A percentile compares a stretch with the other conserved stretches of the same genome.
Conservation (phyloP, 2,113 vertebrate genomes). For the Oxyruncus cristatus region DNA sequence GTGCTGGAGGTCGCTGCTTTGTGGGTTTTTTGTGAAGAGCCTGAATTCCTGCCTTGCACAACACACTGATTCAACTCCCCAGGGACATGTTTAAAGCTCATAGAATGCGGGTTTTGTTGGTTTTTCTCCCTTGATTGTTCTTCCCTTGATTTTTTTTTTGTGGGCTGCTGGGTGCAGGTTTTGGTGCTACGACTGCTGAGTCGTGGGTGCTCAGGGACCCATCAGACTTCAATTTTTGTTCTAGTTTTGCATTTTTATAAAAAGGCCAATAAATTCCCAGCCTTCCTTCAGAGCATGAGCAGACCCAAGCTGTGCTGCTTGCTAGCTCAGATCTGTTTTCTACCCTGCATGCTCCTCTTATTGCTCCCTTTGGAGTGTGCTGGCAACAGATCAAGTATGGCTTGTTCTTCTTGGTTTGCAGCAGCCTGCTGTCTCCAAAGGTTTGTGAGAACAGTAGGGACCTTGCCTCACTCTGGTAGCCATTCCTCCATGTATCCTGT, state of each 20-base stretch:
- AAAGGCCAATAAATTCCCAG: not conserved
- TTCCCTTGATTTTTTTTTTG: not conserved
- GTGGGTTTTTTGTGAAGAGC: not conserved
- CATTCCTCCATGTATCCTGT: not conserved
- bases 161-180: not conserved
- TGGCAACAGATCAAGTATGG: not conserved
- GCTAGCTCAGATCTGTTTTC: not conserved
- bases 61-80: not conserved
- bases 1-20: accelerated
- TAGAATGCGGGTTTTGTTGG: not conserved
- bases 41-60: not conserved
- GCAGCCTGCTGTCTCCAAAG: constrained; percentile 27
- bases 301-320: not conserved
- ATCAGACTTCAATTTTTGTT: not conserved
- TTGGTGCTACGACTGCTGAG: not conserved
- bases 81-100: not conserved
- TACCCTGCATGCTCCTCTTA: not conserved
- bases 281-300: not conserved
- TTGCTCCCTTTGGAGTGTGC: not conserved
- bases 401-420: not conserved
- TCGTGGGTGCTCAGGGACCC: not conserved
- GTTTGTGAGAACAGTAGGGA: not conserved
- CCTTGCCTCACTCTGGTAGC: not conserved
- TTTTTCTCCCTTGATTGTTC: not conserved
- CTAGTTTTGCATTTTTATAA: not conserved